Conservation (phyloP, 1,140 invertebrate genomes). For the Drosophila virilis region DNA sequence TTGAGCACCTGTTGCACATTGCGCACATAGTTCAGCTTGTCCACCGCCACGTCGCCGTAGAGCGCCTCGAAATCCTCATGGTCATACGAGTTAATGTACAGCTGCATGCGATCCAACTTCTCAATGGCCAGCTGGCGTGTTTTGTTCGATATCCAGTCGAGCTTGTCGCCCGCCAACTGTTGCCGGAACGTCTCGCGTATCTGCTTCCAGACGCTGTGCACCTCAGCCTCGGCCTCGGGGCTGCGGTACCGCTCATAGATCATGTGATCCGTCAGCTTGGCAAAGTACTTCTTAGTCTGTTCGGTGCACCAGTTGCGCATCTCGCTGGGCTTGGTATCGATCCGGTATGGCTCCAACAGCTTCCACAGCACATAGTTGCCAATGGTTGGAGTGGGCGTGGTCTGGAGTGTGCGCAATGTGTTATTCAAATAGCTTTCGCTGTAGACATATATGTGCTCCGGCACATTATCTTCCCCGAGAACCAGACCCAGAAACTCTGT, state of each 20-base stretch:
- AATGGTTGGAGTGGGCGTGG: slow-evolving; percentile 23
- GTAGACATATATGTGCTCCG: slow-evolving; percentile 52
- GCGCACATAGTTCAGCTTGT: slow-evolving; percentile 55
- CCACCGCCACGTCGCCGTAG: slow-evolving; percentile 47
- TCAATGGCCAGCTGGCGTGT: slow-evolving; percentile 61
- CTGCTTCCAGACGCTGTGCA: slow-evolving; percentile 60
- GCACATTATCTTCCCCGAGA: slow-evolving; percentile 50
- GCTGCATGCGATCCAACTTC: slow-evolving; percentile 63
- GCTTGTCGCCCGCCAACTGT: slow-evolving; percentile 60
- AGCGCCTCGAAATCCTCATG: slow-evolving; percentile 51
- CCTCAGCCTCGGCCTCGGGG: slow-evolving; percentile 45
- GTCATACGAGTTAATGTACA: slow-evolving; percentile 69
- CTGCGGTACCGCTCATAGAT: slow-evolving; percentile 61
- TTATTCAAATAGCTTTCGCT: slow-evolving; percentile 32
- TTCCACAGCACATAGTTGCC: slow-evolving; percentile 66
- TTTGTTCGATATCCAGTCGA: slow-evolving; percentile 66
- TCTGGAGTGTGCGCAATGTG: slow-evolving; percentile 15
- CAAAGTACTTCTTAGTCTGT: slow-evolving; percentile 61
- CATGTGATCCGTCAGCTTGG: slow-evolving; percentile 57
- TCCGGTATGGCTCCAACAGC: slow-evolving; percentile 55
- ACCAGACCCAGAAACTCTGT: slow-evolving; percentile 52
- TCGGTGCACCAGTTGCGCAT: slow-evolving; percentile 53
- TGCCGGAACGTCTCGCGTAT: slow-evolving; percentile 51
- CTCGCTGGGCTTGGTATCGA: slow-evolving; percentile 1
- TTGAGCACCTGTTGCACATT: slow-evolving; percentile 61